Conservation (phyloP, 2,113 vertebrate species). For the Psammodynastes pulverulentus region DNA sequence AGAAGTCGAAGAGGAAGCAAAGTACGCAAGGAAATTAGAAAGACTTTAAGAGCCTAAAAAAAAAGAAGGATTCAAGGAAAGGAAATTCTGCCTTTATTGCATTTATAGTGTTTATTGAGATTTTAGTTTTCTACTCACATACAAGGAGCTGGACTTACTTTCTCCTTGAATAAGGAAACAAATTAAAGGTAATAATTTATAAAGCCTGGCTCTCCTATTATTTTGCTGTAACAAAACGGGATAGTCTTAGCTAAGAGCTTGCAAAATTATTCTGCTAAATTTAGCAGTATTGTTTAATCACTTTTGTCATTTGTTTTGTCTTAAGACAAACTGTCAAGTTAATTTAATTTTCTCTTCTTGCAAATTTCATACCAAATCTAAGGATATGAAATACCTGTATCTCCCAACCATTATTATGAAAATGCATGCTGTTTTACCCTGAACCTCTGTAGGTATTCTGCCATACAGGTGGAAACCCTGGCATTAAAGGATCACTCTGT, state of each 20-base stretch:
- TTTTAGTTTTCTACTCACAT: constrained; percentile 41
- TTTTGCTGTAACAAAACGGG: not conserved
- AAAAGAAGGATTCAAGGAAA: not conserved
- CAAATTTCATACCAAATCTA: not conserved
- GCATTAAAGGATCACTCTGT: not conserved
- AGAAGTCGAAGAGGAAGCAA: constrained; percentile 17
- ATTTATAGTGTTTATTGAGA: constrained; percentile 29
- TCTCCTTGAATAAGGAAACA: fast-evolving
- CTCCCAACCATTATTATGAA: not conserved
- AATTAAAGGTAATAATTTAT: not conserved
- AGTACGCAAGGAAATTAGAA: not conserved
- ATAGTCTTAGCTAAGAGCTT: not conserved
- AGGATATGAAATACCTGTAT: not conserved
- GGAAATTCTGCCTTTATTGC: constrained; percentile 26
- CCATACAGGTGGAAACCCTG: not conserved
- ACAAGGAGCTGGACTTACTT: not conserved
- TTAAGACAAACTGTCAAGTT: not conserved
- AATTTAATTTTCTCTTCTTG: not conserved
- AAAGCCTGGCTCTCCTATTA: fast-evolving
- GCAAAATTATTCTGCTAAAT: not conserved
- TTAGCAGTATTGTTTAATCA: not conserved
- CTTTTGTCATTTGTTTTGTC: not conserved
- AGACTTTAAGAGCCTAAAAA: not conserved
- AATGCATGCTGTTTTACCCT: not conserved
- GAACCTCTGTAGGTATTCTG: not conserved